Base-by-base conservation (phyloP, 2,888 invertebrate genomes). In the Catocala fraxini region DNA sequence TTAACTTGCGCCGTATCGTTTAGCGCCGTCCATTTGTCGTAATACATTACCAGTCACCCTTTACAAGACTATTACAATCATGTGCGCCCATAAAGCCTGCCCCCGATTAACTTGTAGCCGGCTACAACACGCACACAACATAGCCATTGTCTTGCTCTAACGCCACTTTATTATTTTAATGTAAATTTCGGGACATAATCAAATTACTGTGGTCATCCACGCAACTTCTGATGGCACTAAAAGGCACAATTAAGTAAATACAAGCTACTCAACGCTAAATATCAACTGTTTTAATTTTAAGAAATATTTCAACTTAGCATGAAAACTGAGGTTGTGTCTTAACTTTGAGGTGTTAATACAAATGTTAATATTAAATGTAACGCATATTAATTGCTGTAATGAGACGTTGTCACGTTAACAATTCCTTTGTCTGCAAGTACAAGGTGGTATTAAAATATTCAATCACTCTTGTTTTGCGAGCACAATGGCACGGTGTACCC, bases 51-150 rank as follows among this genome's bases (percentile, higher is more conserved):
- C 79, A 83, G 79, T 80, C 81, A 78, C 83, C 85, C 83, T 87
- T 87, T 88, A 87, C 85, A 87, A 83, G 83, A 83, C 86, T 83
- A 87, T 87, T 84, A 88, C 84, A 84, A 88, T 86, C 83, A 86
- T 84, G 85, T 83, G 79, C 77, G 75, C 71, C 81, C 77, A 84
- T 87, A 89, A 88, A 87, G 75, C 81, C 80, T 80, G 81, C 77
- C 84, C 80, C 73, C 82, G 82, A 86, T 87, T 86, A 87, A 86
- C 84, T 83, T 81, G 83, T 82, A 79, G 75, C 71, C 62, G 66
- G 48, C 60, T 63, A 77, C 71, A 70, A 80, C 86, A 84, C 84
- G 82, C 72, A 85, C 78, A 79, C 70, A 75, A 75, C 63, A 72
- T 54, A 58, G 56, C 75, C 74, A 75, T 80, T 86, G 81, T 86